Evolutionary conservation across 1,140 invertebrate species (phyloP), one percentile per base, ranked within the genome.

Genomic region (Drosophila ohnishii): DNA sequence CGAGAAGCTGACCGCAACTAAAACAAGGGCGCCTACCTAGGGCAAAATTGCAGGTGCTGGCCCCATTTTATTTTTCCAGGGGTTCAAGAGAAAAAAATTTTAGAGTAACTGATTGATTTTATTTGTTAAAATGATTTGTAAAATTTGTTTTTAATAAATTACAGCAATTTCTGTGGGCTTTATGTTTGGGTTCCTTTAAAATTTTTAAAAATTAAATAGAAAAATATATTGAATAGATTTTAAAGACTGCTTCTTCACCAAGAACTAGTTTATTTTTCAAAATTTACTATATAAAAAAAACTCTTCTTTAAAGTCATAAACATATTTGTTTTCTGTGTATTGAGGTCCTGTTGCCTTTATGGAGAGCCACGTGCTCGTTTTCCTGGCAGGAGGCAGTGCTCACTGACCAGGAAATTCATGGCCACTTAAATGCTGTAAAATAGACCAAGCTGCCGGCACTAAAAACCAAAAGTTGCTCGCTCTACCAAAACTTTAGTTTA

Each of bases 361-460:
- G 56, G 37, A 59, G 63, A 59, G 63, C 60, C 61, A 87, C 64
- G 69, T 75, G 83, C 65, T 75, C 75, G 63, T 69, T 67, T 78
- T 86, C 59, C 65, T 66, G 78, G 63, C 63, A 70, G 64, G 34
- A 34, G 50, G 51, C 61, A 51, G 39, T 71, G 74, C 40, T 64
- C 76, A 64, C 60, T 85, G 78, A 67, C 61, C 57, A 48, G 79
- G 57, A 76, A 86, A 87, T 87, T 86, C 83, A 86, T 86, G 83
- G 83, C 75, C 83, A 87, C 83, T 86, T 87, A 87, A 86, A 87
- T 83, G 80, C 83, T 83, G 80, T 82, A 86, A 86, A 86, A 86
- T 86, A 81, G 78, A 87, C 83, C 83, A 76, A 79, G 71, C 76
- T 67, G 64, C 65, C 79, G 83, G 72, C 72, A 83, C 83, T 87